Conservation (phyloP, 2,113 vertebrate species). For the Macaca fascicularis region T2T-MFA8v1.1 NC_088377.1:137424501-137425000, state of each 20-base stretch:
- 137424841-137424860: background rate
- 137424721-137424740: background rate
- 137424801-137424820: background rate
- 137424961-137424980: background rate
- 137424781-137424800: background rate
- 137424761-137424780: background rate
- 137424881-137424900: background rate
- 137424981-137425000: background rate
- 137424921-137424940: background rate
- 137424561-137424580: background rate
- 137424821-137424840: background rate
- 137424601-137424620: background rate
- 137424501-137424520: constrained; percentile 13
- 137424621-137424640: background rate
- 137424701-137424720: background rate
- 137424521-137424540: background rate
- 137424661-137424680: background rate
- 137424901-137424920: background rate
- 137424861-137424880: background rate
- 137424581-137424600: background rate
- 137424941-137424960: background rate
- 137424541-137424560: background rate
- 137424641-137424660: background rate
- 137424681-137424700: background rate
- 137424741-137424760: background rate